phyloP scores from a whole-genome alignment of 2,888 invertebrate genomes.

The Drosophila hamatofila region DNA sequence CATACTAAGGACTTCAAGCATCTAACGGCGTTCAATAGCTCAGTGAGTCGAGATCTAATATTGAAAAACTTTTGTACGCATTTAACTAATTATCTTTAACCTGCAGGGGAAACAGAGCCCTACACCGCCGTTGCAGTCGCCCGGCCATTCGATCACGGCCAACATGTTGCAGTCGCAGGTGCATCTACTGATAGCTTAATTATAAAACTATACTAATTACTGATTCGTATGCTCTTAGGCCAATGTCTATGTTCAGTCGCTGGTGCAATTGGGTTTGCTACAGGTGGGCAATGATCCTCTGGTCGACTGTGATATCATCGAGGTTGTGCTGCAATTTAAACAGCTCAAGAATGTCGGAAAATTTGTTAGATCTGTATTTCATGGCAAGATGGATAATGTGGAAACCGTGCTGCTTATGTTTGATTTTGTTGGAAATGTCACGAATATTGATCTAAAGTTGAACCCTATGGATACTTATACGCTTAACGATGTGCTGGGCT shows the following conservation, averaged over 20 bases:
- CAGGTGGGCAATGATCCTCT: conserved; percentile 83
- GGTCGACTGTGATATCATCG: conserved; percentile 82
- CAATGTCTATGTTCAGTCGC: conserved; percentile 82
- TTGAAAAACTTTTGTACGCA: not conserved
- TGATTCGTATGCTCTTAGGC: conserved; percentile 42
- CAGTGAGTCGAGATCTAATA: conserved; percentile 44
- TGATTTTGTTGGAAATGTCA: conserved; percentile 82
- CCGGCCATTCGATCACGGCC: conserved; percentile 70
- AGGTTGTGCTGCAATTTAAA: conserved; percentile 78
- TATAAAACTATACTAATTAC: too few species aligned
- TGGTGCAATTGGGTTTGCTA: conserved; percentile 82
- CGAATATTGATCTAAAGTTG: conserved; percentile 73
- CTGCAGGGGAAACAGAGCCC: conserved; percentile 59
- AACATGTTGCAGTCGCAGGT: conserved; percentile 82
- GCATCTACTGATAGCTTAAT: not conserved
- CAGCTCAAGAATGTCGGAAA: conserved; percentile 71
- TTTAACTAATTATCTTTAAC: not conserved
- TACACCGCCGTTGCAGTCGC: conserved; percentile 57
- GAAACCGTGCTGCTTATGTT: conserved; percentile 61
- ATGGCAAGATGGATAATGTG: conserved; percentile 33
- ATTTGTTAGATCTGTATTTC: conserved; percentile 58
- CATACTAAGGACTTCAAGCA: conserved; percentile 72
- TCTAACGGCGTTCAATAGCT: conserved; percentile 56
- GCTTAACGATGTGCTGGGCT: conserved; percentile 85
- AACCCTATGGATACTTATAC: conserved; percentile 79